A percentile compares a stretch with the other conserved stretches of the same genome.
Evolutionary conservation across 2,113 vertebrate genomes (phyloP).

Genomic region (Psilopsiagon aurifrons): DNA sequence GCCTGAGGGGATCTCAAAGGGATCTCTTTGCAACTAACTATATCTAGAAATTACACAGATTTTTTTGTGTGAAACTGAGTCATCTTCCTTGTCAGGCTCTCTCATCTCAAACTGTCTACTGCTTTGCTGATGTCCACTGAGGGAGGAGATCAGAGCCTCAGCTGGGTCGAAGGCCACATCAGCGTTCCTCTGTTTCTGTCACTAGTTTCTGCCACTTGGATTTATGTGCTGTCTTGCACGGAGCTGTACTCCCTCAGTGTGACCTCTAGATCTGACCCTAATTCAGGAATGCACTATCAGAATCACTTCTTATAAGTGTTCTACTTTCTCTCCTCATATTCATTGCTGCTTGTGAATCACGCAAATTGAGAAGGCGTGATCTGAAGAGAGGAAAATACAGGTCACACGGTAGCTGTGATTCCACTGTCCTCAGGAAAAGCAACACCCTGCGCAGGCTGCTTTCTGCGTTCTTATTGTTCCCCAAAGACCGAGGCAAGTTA

Average conservation of each 20-base stretch:
- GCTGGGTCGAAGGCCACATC: background rate
- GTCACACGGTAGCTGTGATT: background rate
- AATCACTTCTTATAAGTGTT: background rate
- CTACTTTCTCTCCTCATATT: background rate
- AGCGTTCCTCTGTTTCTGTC: background rate
- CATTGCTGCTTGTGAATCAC: background rate
- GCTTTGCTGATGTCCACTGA: background rate
- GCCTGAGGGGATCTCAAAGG: background rate
- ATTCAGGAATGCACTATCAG: background rate
- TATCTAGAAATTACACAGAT: background rate
- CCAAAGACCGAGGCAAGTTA: background rate
- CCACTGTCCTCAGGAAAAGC: background rate
- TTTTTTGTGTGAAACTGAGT: background rate
- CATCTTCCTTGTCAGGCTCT: background rate
- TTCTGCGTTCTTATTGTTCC: background rate
- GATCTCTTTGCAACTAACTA: background rate
- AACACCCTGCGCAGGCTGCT: rapidly evolving
- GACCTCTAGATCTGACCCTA: background rate
- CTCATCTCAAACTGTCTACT: background rate
- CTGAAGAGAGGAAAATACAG: background rate
- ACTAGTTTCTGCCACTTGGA: background rate
- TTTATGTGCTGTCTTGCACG: background rate
- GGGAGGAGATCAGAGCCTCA: background rate
- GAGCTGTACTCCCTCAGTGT: background rate
- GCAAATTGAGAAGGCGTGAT: background rate